These are phyloP conservation scores for Spermophilus dauricus DNA, from an alignment of 2,113 vertebrate species.

Conservation along the genomic window DNA sequence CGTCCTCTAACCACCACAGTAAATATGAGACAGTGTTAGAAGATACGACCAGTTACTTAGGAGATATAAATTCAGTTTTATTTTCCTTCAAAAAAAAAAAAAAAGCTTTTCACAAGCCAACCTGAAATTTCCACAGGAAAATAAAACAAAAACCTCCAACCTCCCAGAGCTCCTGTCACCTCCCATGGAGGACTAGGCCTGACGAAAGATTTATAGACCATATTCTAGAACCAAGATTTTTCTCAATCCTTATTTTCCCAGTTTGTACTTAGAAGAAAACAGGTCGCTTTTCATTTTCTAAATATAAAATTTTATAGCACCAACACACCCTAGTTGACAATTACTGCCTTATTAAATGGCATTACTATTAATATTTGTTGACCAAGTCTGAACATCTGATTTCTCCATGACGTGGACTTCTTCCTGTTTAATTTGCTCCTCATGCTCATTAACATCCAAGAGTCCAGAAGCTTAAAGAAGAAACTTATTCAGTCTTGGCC, in stretches of 20 bases:
- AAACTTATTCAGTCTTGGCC: neutral
- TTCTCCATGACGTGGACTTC: neutral
- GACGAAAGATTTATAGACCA: neutral
- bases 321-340: neutral
- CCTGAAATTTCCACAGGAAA: neutral
- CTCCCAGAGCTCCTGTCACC: neutral
- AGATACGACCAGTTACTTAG: neutral
- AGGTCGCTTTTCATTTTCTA: constrained; percentile 22
- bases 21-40: neutral
- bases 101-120: neutral
- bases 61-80: neutral
- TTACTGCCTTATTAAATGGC: neutral
- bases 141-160: neutral
- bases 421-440: neutral
- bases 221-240: neutral
- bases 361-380: constrained; percentile 15
- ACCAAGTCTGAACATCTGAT: neutral
- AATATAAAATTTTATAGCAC: neutral
- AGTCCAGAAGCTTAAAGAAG: neutral
- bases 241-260: neutral
- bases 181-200: neutral
- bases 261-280: constrained; percentile 36
- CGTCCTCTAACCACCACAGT: neutral
- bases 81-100: neutral
- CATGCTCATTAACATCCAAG: neutral